These are phyloP conservation scores for Himalopsyche anomala DNA, from an alignment of 2,888 invertebrate genomes.

Conservation along the genomic window DNA sequence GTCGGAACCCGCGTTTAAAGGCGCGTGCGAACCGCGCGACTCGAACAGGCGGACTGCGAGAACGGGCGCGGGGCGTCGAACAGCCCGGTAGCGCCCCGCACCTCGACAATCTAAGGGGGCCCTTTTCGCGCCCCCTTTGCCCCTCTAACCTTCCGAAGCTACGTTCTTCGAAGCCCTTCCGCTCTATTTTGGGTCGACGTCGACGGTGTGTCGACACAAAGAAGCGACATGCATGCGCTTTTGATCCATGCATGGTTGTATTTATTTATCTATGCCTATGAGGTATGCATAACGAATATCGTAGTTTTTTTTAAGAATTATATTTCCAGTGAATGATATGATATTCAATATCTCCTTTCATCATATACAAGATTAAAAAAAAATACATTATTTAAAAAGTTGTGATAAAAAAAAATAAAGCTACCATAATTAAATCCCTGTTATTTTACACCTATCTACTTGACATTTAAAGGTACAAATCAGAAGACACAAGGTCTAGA, in stretches of 20 bases:
- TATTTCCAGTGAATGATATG: no score
- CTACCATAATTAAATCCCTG: no score
- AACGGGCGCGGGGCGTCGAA: neutral
- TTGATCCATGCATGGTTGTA: neutral
- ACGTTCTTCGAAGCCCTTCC: slow-evolving; percentile 47
- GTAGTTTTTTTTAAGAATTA: no score
- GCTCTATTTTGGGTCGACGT: slow-evolving; percentile 56
- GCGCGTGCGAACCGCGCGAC: slow-evolving; percentile 31
- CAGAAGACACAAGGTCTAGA: no score
- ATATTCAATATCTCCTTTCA: no score
- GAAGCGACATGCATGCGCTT: slow-evolving; percentile 28
- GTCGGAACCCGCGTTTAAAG: neutral
- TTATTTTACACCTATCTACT: no score
- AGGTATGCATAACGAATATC: no score
- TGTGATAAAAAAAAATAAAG: no score
- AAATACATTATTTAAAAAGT: no score
- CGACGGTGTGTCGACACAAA: slow-evolving; percentile 66
- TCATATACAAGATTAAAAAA: no score
- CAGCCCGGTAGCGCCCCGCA: slow-evolving; percentile 16
- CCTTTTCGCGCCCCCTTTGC: neutral
- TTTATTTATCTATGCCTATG: no score
- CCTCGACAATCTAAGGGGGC: neutral
- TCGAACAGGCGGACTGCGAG: slow-evolving; percentile 27
- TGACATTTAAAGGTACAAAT: no score
- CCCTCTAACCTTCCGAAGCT: slow-evolving; percentile 14